These are phyloP conservation scores for Lacerta bilineata DNA, from an alignment of 2,797 vertebrate genomes.

Conservation along the genomic window DNA sequence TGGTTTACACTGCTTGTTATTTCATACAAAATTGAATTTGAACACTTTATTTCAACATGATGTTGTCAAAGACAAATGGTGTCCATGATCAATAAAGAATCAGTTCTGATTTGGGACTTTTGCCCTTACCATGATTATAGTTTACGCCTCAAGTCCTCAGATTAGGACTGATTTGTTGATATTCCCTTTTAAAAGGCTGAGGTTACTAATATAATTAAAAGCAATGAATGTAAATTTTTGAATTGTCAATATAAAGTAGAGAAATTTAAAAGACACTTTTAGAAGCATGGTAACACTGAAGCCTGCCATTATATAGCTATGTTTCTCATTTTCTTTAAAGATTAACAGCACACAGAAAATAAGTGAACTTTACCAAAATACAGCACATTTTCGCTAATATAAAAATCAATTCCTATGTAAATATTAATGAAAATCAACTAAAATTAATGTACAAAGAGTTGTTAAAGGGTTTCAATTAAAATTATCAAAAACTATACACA, in stretches of 20 bases:
- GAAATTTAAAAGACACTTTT: conserved; percentile 62
- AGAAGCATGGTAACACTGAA: conserved; percentile 73
- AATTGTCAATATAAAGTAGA: conserved; percentile 67
- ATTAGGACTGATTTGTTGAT: conserved; percentile 62
- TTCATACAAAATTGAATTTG: conserved; percentile 67
- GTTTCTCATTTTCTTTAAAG: conserved; percentile 78
- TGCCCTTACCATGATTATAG: conserved; percentile 69
- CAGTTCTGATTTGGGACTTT: conserved; percentile 69
- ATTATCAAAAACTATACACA: conserved; percentile 84
- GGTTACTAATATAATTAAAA: conserved; percentile 63
- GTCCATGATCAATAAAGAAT: conserved; percentile 74
- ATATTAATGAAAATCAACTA: conserved; percentile 82
- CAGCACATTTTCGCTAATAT: conserved; percentile 82
- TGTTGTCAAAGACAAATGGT: conserved; percentile 67
- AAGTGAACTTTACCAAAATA: conserved; percentile 86
- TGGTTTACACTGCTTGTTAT: conserved; percentile 65
- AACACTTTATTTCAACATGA: conserved; percentile 67
- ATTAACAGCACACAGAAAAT: conserved; percentile 82
- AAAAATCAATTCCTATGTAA: conserved; percentile 84
- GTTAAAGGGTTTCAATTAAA: conserved; percentile 90
- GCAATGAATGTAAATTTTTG: conserved; percentile 65
- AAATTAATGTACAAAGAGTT: conserved; percentile 89
- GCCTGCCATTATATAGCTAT: conserved; percentile 76
- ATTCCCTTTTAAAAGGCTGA: conserved; percentile 75
- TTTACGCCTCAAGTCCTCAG: conserved; percentile 61